These are phyloP conservation scores for Probosciger aterrimus DNA, from an alignment of 2,113 vertebrate genomes.

Conservation along the genomic window DNA sequence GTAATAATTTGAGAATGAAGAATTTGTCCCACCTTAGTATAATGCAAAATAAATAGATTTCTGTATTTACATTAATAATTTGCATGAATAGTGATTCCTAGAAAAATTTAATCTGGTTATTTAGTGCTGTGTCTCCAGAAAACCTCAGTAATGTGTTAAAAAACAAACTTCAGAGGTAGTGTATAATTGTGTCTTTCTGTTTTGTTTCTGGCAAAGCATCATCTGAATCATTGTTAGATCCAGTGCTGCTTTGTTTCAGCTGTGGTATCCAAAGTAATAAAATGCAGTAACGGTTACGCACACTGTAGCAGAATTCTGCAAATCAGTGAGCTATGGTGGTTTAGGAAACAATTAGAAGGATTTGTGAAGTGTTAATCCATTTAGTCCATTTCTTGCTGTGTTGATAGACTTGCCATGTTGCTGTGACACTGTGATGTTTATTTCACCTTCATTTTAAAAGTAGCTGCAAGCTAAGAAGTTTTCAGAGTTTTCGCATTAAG, in stretches of 20 bases:
- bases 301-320: background rate
- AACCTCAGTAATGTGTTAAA: background rate
- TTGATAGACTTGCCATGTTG: background rate
- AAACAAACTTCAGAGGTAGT: background rate
- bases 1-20: background rate
- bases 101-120: background rate
- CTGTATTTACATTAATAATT: background rate
- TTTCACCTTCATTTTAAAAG: background rate
- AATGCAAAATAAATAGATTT: background rate
- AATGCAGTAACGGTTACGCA: background rate
- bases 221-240: background rate
- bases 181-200: background rate
- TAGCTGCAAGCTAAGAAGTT: background rate
- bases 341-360: background rate
- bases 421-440: background rate
- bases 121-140: background rate
- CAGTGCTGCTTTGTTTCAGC: background rate
- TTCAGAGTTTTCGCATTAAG: background rate
- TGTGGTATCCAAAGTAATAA: background rate
- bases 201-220: background rate
- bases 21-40: background rate
- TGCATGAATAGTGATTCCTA: background rate
- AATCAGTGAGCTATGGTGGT: background rate
- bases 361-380: background rate
- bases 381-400: background rate